Conservation (phyloP, 2,797 vertebrate genomes). For the Anabacerthia variegaticeps region DNA sequence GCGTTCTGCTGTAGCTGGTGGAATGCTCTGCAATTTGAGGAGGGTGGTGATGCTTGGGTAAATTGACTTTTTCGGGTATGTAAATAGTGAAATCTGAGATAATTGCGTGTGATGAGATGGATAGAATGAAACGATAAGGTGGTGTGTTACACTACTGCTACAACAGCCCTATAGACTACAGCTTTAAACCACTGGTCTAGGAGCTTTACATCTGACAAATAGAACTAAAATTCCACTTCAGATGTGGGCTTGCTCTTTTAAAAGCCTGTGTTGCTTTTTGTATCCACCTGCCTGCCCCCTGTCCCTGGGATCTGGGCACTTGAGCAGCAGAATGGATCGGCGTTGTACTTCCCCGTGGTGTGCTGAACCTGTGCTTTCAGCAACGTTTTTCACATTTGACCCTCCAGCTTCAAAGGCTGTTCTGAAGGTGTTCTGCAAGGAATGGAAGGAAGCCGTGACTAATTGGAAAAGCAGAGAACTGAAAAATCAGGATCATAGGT, state of each 20-base stretch:
- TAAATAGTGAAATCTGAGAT: conserved; percentile 14
- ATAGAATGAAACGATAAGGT: neutral
- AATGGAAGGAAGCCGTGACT: conserved; percentile 1
- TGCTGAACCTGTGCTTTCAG: conserved; percentile 11
- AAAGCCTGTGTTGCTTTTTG: neutral
- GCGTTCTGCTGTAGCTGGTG: neutral
- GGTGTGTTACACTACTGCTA: neutral
- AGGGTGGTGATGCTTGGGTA: conserved; percentile 15
- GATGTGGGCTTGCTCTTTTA: neutral
- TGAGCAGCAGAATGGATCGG: neutral
- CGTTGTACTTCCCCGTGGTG: neutral
- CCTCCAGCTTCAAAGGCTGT: neutral
- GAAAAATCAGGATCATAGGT: conserved; percentile 22
- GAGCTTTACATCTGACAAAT: neutral
- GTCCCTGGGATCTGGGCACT: neutral
- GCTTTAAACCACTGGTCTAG: neutral
- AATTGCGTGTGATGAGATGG: neutral
- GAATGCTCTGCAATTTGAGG: neutral
- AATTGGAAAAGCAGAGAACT: conserved; percentile 24
- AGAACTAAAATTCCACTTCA: neutral
- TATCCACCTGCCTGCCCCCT: neutral
- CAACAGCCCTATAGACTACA: neutral
- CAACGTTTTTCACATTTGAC: neutral
- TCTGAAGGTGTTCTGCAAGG: conserved; percentile 1
- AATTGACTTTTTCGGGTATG: conserved; percentile 12